phyloP scores from a whole-genome alignment of 1,140 invertebrate species.

The Protaetia brevitarsis region DNA sequence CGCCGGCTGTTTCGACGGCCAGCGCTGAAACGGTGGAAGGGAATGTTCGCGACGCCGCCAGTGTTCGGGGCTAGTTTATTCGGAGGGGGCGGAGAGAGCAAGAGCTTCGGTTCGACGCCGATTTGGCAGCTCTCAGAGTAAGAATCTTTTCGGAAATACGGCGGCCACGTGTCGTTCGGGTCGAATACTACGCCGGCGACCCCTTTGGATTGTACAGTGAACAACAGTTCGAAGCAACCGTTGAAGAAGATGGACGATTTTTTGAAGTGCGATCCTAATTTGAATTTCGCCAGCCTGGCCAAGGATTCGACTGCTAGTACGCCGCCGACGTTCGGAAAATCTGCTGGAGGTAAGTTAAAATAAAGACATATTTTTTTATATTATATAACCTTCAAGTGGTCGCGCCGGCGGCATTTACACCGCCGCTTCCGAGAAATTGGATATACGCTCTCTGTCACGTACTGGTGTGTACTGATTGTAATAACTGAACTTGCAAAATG shows the following conservation, averaged over 20 bases:
- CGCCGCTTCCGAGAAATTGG: background rate
- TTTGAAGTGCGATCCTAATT: slow-evolving; percentile 35
- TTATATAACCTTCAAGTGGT: background rate
- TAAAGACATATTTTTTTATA: slow-evolving; percentile 33
- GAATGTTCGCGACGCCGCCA: background rate
- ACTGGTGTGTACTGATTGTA: too few relatives aligned
- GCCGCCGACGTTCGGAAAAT: slow-evolving; percentile 24
- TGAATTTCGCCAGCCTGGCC: slow-evolving; percentile 48
- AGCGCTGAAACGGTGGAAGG: background rate
- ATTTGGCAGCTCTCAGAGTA: background rate
- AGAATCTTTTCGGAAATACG: background rate
- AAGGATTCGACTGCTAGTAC: slow-evolving; percentile 24
- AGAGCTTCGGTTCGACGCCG: slow-evolving; percentile 27
- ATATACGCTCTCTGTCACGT: too few relatives aligned
- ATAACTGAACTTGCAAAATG: too few relatives aligned
- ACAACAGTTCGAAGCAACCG: background rate
- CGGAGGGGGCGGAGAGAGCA: slow-evolving; percentile 27
- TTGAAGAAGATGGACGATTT: slow-evolving; percentile 26
- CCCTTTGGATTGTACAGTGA: background rate
- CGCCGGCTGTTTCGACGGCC: background rate
- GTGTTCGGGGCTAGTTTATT: slow-evolving; percentile 22
- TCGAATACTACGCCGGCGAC: background rate
- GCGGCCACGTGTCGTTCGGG: background rate
- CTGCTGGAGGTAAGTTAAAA: slow-evolving; percentile 31
- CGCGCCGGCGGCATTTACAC: background rate